A percentile compares a stretch with the other conserved stretches of the same genome.
These are phyloP conservation scores for Mesocricetus auratus DNA, from an alignment of 2,113 vertebrate genomes.

Conservation along the genomic window DNA sequence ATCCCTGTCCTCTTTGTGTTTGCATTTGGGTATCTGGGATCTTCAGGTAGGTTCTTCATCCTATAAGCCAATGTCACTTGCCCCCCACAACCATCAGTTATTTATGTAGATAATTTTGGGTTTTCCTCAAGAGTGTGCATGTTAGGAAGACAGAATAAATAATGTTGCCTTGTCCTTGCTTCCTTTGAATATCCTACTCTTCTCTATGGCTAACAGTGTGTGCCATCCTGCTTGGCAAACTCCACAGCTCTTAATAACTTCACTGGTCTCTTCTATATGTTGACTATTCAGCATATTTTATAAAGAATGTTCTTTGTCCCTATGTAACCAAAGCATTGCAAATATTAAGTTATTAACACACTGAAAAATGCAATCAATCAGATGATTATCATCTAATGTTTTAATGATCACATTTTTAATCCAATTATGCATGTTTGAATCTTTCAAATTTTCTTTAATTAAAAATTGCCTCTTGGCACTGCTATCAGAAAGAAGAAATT, in stretches of 20 bases:
- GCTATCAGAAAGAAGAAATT: slow-evolving; percentile 85
- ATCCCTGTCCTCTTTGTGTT: background rate
- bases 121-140: background rate
- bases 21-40: background rate
- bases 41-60: background rate
- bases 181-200: background rate
- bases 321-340: slow-evolving; percentile 74
- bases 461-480: slow-evolving; percentile 82
- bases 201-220: background rate
- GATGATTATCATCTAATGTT: slow-evolving; percentile 86
- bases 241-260: background rate
- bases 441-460: slow-evolving; percentile 86
- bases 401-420: slow-evolving; percentile 87
- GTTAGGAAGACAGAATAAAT: background rate
- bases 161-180: background rate
- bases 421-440: slow-evolving; percentile 86
- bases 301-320: slow-evolving; percentile 53
- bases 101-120: background rate
- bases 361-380: slow-evolving; percentile 82
- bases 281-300: slow-evolving; percentile 47
- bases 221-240: background rate
- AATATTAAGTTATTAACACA: slow-evolving; percentile 80
- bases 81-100: background rate
- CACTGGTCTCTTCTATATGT: background rate
- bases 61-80: background rate